phyloP scores from a whole-genome alignment of 1,140 invertebrate genomes.

The Nephotettix cincticeps region DNA sequence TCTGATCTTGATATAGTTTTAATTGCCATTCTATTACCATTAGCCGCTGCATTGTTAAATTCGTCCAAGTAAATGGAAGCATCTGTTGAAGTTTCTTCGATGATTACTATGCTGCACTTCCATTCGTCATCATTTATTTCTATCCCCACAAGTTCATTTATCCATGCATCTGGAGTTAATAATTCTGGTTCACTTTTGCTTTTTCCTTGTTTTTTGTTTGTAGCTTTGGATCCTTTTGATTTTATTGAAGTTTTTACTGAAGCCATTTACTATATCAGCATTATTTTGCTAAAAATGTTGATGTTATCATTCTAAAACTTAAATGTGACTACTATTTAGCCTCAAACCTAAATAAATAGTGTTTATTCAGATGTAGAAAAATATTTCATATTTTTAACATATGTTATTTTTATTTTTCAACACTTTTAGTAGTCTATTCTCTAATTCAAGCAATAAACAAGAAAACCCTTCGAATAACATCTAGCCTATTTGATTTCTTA shows the following conservation, averaged over 20 bases:
- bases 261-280: no score
- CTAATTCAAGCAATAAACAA: no score
- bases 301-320: no score
- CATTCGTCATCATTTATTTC: conserved; percentile 45
- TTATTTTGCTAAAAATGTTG: no score
- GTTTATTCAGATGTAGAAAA: no score
- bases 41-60: conserved; percentile 43
- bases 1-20: conserved; percentile 52
- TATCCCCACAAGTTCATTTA: conserved; percentile 33
- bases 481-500: no score
- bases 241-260: neutral
- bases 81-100: conserved; percentile 40
- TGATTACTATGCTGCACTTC: conserved; percentile 44
- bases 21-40: conserved; percentile 50
- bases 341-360: no score
- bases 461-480: no score
- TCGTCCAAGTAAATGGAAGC: conserved; percentile 37
- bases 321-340: no score
- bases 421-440: no score
- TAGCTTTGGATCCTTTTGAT: neutral
- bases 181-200: neutral
- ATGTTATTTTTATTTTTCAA: no score
- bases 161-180: neutral
- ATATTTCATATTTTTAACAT: no score
- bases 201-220: neutral